These are phyloP conservation scores for Philopedon plagiatum DNA, from an alignment of 2,888 invertebrate genomes.

Conservation along the genomic window DNA sequence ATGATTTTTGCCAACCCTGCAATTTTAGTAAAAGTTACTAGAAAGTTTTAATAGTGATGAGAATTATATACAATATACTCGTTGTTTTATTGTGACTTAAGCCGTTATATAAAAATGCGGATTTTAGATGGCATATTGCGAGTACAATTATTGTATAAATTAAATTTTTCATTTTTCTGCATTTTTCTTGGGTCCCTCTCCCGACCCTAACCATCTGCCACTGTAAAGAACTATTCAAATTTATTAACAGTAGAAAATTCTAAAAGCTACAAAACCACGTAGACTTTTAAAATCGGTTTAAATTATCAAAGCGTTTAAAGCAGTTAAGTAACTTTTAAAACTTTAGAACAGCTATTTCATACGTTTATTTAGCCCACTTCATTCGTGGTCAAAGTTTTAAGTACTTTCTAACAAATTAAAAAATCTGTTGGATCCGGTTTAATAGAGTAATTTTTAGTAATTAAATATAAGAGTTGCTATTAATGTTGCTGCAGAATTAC, in stretches of 20 bases:
- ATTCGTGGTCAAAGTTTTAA: conserved; percentile 46
- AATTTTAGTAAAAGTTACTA: no score
- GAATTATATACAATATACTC: no score
- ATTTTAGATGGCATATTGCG: no score
- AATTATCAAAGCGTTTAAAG: conserved; percentile 43
- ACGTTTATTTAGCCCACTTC: conserved; percentile 46
- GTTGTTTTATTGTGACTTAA: no score
- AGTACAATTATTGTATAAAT: no score
- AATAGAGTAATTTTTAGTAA: conserved; percentile 43
- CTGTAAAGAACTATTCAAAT: neutral
- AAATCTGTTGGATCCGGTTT: conserved; percentile 38
- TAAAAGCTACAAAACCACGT: conserved; percentile 10
- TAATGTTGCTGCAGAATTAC: conserved; percentile 16
- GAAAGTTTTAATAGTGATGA: no score
- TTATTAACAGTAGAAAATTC: neutral
- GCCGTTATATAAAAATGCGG: no score
- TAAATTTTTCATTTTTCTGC: no score
- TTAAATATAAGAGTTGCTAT: conserved; percentile 31
- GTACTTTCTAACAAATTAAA: conserved; percentile 44
- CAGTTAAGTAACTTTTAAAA: conserved; percentile 40
- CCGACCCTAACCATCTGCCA: neutral
- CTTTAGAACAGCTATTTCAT: conserved; percentile 41
- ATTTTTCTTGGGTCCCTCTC: no score
- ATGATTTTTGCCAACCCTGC: no score
- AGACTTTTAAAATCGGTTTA: conserved; percentile 31